These are phyloP conservation scores for Sarcophaga variegata DNA, from an alignment of 2,888 invertebrate species.

Conservation along the genomic window DNA sequence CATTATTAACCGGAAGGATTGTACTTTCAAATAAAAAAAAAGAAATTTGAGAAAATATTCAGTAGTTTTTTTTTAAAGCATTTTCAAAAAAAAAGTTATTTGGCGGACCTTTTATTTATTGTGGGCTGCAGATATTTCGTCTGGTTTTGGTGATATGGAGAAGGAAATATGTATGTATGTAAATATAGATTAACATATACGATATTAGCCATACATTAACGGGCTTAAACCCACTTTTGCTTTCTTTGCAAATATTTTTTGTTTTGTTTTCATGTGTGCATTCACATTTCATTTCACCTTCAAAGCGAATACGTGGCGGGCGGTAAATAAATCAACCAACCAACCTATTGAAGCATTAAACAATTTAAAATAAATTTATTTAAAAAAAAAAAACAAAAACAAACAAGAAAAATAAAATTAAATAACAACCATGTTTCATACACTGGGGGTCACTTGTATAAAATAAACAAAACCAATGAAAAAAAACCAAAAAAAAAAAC, in stretches of 20 bases:
- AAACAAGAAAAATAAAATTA: background rate
- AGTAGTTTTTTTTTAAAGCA: too few relatives aligned
- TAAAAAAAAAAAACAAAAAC: background rate
- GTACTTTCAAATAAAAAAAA: too few relatives aligned
- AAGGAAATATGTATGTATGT: too few relatives aligned
- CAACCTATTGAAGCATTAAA: background rate
- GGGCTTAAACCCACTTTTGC: too few relatives aligned
- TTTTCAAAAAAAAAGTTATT: too few relatives aligned
- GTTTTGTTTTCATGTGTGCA: background rate
- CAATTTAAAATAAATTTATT: background rate
- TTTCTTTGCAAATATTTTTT: background rate
- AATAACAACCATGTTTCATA: background rate
- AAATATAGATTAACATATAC: too few relatives aligned
- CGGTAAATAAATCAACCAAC: background rate
- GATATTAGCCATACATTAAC: too few relatives aligned
- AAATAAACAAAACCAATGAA: slow-evolving; percentile 16
- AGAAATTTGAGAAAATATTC: too few relatives aligned
- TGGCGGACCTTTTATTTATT: too few relatives aligned
- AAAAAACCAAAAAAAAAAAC: background rate
- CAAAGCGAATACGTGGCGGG: slow-evolving; percentile 38
- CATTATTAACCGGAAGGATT: too few relatives aligned
- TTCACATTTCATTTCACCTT: background rate
- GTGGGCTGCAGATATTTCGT: too few relatives aligned
- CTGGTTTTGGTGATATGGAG: too few relatives aligned
- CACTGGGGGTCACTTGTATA: background rate